These are phyloP conservation scores for Eira barbara DNA, from an alignment of 2,113 vertebrate genomes.

Conservation along the genomic window DNA sequence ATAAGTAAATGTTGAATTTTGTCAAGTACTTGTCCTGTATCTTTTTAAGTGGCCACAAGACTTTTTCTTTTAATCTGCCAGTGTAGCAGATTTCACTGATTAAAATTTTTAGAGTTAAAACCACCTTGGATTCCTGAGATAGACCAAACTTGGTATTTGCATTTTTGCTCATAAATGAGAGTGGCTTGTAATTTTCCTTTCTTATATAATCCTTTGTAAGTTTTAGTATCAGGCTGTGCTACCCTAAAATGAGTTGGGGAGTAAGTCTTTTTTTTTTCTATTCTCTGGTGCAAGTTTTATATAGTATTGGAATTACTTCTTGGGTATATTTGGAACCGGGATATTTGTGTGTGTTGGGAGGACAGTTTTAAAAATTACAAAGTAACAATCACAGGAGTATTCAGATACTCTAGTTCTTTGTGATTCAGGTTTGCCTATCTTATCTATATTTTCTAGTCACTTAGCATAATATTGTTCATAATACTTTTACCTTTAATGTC, in stretches of 20 bases:
- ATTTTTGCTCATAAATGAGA: neutral
- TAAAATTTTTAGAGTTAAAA: neutral
- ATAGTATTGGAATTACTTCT: neutral
- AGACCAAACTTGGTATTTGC: neutral
- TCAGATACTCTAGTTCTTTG: neutral
- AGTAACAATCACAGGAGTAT: neutral
- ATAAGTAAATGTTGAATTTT: constrained; percentile 10
- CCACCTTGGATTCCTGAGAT: neutral
- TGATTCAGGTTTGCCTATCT: neutral
- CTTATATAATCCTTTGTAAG: neutral
- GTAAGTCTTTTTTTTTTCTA: neutral
- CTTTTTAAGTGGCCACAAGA: neutral
- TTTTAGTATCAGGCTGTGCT: neutral
- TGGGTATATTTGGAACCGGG: neutral
- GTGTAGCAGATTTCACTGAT: neutral
- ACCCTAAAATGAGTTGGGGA: neutral
- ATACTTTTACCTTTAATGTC: neutral
- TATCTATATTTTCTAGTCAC: neutral
- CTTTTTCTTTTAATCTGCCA: neutral
- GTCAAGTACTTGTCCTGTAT: neutral
- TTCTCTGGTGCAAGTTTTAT: neutral
- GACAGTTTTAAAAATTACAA: neutral
- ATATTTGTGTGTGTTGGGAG: neutral
- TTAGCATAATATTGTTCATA: neutral
- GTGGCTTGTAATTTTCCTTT: neutral